Evolutionary conservation across 2,888 invertebrate species (phyloP), one percentile per base, ranked within the genome.

Genomic region (Cynaeus angustus): DNA sequence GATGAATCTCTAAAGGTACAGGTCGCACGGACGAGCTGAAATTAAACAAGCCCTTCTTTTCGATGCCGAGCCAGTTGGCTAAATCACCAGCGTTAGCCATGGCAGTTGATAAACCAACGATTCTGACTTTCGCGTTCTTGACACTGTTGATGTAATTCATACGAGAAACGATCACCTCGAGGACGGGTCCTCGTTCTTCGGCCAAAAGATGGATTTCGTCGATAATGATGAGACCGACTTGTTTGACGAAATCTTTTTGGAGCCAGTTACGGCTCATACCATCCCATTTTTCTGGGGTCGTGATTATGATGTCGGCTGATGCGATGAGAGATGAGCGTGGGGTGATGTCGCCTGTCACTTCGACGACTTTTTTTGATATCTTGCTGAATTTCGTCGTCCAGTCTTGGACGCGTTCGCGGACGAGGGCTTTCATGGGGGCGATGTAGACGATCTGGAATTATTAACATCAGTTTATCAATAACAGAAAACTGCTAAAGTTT

Each of bases 241-340:
- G 91, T 66, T 91, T 90, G 0, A 99, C 99, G 81, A 99, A 99
- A 83, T 92, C 93, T 76, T 99, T 89, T 0, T 96, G 98, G 82
- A 98, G 97, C 99, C 99, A 99, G 71, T 96, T 97, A 69, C 99
- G 90, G 85, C 97, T 98, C 80, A 99, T 96, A 61, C 99, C 99
- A 85, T 99, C 99, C 99, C 99, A 99, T 84, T 99, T 99, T 86
- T 99, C 99, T 0, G 99, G 99, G 0, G 99, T 99, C 0, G 99
- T 99, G 0, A 99, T 97, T 75, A 99, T 99, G 0, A 99, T 92
- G 83, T 95, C 93, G 0, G 98, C 93, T 56, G 86, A 89, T 0
- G 91, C 89, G 68, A 99, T 96, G 0, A 96, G 92, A 68, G 91
- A 87, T 64, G 94, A 90, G 81, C 96, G 96, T 0, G 97, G 97